Percentiles rank a stretch among this genome's conserved stretches.
phyloP scores from a whole-genome alignment of 2,797 vertebrate species.

The Gouania willdenowi region DNA sequence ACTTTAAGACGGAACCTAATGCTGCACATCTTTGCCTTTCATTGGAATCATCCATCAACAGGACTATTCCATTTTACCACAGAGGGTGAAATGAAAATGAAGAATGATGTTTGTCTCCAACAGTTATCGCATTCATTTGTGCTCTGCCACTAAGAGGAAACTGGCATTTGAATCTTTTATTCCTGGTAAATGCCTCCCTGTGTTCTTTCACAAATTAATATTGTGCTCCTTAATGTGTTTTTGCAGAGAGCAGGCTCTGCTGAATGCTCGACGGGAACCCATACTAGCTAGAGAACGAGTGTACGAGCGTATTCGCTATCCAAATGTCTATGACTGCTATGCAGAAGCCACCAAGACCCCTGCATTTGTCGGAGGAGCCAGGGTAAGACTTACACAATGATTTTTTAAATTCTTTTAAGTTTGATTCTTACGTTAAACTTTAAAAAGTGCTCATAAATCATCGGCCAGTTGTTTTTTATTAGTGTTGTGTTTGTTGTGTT shows the following conservation, averaged over 20 bases:
- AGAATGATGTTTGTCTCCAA: neutral
- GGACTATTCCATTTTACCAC: conserved; percentile 5
- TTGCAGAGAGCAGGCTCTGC: conserved; percentile 86
- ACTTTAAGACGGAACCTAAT: conserved; percentile 44
- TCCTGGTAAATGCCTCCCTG: too few relatives aligned
- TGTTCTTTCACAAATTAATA: too few relatives aligned
- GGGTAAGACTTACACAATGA: conserved; percentile 70
- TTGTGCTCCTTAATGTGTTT: conserved; percentile 8
- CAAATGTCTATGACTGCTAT: conserved; percentile 91
- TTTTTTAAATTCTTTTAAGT: too few relatives aligned
- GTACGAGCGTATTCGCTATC: conserved; percentile 83
- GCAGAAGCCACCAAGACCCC: conserved; percentile 87
- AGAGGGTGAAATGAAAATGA: neutral
- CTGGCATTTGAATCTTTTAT: too few relatives aligned
- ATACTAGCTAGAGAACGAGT: conserved; percentile 81
- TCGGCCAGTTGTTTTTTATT: too few relatives aligned
- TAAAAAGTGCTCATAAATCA: too few relatives aligned
- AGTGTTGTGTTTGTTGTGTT: conserved; percentile 1
- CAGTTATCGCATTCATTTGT: too few relatives aligned
- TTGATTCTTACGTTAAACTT: too few relatives aligned
- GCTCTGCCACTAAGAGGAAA: too few relatives aligned
- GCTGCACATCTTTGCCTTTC: conserved; percentile 34
- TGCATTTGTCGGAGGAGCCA: conserved; percentile 92
- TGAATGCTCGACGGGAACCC: conserved; percentile 81
- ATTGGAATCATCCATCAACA: conserved; percentile 25